Conservation (phyloP, 2,888 invertebrate species). For the Trichopria drosophilae region DNA sequence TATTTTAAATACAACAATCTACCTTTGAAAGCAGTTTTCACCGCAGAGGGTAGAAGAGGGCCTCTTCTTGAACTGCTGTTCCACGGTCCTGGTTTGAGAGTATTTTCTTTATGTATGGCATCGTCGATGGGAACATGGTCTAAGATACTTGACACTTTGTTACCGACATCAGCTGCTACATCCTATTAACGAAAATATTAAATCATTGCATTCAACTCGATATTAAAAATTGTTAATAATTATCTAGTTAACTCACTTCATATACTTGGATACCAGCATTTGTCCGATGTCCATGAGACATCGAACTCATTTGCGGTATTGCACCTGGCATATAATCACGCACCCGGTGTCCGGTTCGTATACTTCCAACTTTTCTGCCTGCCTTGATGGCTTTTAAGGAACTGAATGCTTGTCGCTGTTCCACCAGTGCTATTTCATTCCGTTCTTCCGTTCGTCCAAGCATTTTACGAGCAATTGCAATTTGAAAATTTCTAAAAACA, state of each 20-base stretch:
- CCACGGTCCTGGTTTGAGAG: slow-evolving; percentile 73
- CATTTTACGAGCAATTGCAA: slow-evolving; percentile 70
- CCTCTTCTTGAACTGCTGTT: slow-evolving; percentile 59
- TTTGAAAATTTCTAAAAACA: slow-evolving; percentile 69
- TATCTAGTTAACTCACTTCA: slow-evolving; percentile 57
- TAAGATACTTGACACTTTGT: slow-evolving; percentile 61
- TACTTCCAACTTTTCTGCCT: slow-evolving; percentile 63
- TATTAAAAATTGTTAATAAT: neutral
- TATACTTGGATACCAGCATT: slow-evolving; percentile 64
- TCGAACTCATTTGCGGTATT: slow-evolving; percentile 57
- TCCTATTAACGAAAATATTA: slow-evolving; percentile 41
- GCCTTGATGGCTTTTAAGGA: slow-evolving; percentile 71
- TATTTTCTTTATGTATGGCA: slow-evolving; percentile 69
- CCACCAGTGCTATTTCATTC: slow-evolving; percentile 64
- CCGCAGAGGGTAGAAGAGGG: slow-evolving; percentile 46
- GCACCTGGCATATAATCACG: slow-evolving; percentile 62
- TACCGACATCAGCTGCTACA: slow-evolving; percentile 43
- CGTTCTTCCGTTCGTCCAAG: slow-evolving; percentile 65
- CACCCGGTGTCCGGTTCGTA: slow-evolving; percentile 65
- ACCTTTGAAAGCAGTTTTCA: slow-evolving; percentile 61
- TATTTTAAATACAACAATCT: slow-evolving; percentile 26
- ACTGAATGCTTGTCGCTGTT: slow-evolving; percentile 77
- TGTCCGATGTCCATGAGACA: slow-evolving; percentile 54
- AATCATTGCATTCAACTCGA: slow-evolving; percentile 4
- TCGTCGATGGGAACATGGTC: slow-evolving; percentile 63